These are phyloP conservation scores for Spodoptera picta DNA, from an alignment of 2,888 invertebrate species.

Conservation along the genomic window DNA sequence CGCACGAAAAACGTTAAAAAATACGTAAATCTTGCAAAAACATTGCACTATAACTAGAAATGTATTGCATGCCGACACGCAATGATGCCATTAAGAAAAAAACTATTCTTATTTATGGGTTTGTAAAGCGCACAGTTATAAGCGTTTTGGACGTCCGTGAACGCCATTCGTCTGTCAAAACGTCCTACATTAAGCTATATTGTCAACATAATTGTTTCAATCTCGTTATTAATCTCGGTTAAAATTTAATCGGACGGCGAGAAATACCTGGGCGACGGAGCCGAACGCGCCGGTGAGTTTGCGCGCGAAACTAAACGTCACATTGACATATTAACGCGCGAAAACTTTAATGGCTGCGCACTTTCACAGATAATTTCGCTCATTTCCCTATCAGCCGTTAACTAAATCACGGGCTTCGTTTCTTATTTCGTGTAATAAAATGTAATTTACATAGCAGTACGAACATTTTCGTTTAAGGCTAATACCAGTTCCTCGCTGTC, in stretches of 20 bases:
- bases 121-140: slow-evolving; percentile 46
- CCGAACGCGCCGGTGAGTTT: slow-evolving; percentile 57
- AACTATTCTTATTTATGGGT: slow-evolving; percentile 50
- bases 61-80: slow-evolving; percentile 58
- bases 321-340: slow-evolving; percentile 75
- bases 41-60: slow-evolving; percentile 51
- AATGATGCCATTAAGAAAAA: slow-evolving; percentile 53
- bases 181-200: slow-evolving; percentile 66
- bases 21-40: slow-evolving; percentile 56
- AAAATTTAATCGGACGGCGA: slow-evolving; percentile 61
- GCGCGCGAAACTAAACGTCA: slow-evolving; percentile 70
- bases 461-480: slow-evolving; percentile 57
- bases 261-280: slow-evolving; percentile 54
- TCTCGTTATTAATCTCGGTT: slow-evolving; percentile 71
- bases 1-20: slow-evolving; percentile 39
- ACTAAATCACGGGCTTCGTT: slow-evolving; percentile 75
- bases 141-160: slow-evolving; percentile 45
- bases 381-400: slow-evolving; percentile 62
- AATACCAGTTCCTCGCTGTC: slow-evolving; percentile 66
- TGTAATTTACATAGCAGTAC: slow-evolving; percentile 59
- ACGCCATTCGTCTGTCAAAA: slow-evolving; percentile 55
- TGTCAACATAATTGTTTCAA: slow-evolving; percentile 70
- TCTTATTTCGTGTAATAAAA: slow-evolving; percentile 67
- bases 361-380: slow-evolving; percentile 69
- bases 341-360: slow-evolving; percentile 72